Conservation (phyloP, 1,140 invertebrate genomes). For the Neodiprion pinetum region DNA sequence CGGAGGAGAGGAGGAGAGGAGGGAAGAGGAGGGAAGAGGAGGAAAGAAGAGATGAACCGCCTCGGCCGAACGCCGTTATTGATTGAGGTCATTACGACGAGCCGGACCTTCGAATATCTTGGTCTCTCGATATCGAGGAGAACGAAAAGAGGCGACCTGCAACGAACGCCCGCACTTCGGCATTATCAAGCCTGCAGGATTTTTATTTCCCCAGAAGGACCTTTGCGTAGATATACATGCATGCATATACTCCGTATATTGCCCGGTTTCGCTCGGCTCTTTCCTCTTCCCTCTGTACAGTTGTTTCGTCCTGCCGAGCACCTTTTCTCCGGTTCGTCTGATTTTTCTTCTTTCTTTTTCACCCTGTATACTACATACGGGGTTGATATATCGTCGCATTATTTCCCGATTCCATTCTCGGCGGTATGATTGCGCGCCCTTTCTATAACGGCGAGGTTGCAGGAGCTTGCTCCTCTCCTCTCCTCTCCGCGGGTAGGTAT, state of each 20-base stretch:
- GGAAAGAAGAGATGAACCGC: too few relatives aligned
- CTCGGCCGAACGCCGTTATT: not conserved
- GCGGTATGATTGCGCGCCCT: conserved; percentile 3
- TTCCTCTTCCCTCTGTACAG: not conserved
- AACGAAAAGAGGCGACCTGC: not conserved
- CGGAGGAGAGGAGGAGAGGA: too few relatives aligned
- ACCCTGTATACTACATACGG: not conserved
- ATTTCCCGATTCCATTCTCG: conserved; percentile 4
- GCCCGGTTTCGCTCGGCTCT: not conserved
- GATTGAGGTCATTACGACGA: conserved; percentile 7
- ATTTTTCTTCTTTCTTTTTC: not conserved
- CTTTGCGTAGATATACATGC: not conserved
- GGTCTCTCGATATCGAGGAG: not conserved
- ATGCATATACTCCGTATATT: not conserved
- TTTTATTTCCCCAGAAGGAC: conserved; percentile 5
- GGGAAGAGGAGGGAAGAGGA: too few relatives aligned
- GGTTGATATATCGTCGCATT: conserved; percentile 3
- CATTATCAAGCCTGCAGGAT: not conserved
- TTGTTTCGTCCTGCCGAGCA: too few relatives aligned
- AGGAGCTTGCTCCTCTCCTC: too few relatives aligned
- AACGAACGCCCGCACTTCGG: not conserved
- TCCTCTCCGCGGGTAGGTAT: too few relatives aligned
- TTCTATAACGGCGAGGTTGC: not conserved
- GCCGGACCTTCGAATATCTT: conserved; percentile 6
- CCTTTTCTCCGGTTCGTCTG: not conserved